These are phyloP conservation scores for Calephelis virginiensis DNA, from an alignment of 1,140 invertebrate genomes.

Conservation along the genomic window DNA sequence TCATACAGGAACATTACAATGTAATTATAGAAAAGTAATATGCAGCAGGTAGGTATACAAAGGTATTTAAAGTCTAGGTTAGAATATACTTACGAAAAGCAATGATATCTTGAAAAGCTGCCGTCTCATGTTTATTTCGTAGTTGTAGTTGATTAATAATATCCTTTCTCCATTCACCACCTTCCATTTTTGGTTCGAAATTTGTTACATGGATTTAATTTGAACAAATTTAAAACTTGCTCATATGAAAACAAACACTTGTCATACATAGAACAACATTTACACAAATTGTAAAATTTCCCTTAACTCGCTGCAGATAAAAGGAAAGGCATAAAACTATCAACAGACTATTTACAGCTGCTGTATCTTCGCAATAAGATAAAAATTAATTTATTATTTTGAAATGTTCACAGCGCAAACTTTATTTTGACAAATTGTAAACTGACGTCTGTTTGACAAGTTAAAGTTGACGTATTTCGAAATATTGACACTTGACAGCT, in stretches of 20 bases:
- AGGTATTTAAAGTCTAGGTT: constrained; percentile 38
- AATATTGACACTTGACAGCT: not conserved
- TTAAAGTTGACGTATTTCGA: not conserved
- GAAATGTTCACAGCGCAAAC: constrained; percentile 10
- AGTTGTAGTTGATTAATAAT: constrained; percentile 67
- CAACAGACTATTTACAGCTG: not conserved
- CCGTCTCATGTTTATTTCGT: constrained; percentile 71
- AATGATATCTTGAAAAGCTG: constrained; percentile 72
- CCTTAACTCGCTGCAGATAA: not conserved
- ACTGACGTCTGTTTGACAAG: constrained; percentile 3
- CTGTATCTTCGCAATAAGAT: constrained; percentile 9
- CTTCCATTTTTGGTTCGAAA: constrained; percentile 57
- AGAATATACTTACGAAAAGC: constrained; percentile 70
- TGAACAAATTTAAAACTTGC: constrained; percentile 35
- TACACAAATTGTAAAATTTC: not conserved
- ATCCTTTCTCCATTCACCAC: constrained; percentile 69
- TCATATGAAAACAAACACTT: constrained; percentile 64
- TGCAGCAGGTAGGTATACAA: constrained; percentile 5
- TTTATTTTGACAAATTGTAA: constrained; percentile 11
- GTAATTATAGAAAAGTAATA: constrained; percentile 7
- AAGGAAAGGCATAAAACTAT: constrained; percentile 1
- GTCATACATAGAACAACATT: constrained; percentile 36
- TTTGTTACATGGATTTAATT: constrained; percentile 42
- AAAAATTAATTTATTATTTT: constrained; percentile 16
- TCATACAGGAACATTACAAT: constrained; percentile 9